Base-by-base conservation (phyloP, 2,888 invertebrate genomes). In the Patella pellucida region DNA sequence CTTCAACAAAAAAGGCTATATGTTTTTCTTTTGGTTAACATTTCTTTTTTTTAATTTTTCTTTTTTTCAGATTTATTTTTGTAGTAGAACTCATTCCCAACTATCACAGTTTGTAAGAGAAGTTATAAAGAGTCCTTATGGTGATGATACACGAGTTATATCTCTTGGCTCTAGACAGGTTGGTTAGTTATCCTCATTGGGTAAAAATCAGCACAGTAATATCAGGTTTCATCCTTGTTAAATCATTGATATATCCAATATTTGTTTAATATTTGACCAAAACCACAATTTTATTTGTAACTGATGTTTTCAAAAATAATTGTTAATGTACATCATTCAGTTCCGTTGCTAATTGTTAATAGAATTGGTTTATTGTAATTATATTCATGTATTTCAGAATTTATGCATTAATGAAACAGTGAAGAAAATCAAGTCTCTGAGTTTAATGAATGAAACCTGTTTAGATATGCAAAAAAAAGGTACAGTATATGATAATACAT, bases 21-120 rank as follows among this genome's bases (percentile, higher is more conserved):
- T 7, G 9, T 41, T 1, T 9, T 9, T 41, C 41, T 41, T 41
- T 7, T 41, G 41, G 41, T 41, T 41, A 41, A 41, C 7, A 52
- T 69, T 2, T 56, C 56, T 56, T 7, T 19, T 31, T 69, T 51
- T 31, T 72, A 31, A n/a, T n/a, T n/a, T 71, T 73, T 19, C 7
- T 75, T 15, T 52, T 52, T 84, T 82, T 23, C 86, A 92, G 95
- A 95, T 99, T 79, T 96, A 95, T 88, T 98, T 96, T 90, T 97
- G 97, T 90, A 98, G 97, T 81, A 93, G 99, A 85, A 99, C 99
- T 7, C 99, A 99, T 91, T 98, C 99, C 1, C 99, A 99, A 89
- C 91, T 99, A 67, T 94, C 96, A 0, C 99, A 99, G 91, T 96
- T 99, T 91, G 94, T 98, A n/a, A 94, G 94, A 69, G 99, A 99